Base-by-base conservation (phyloP, 2,113 vertebrate species). In the Epinephelus cyanopodus region DNA sequence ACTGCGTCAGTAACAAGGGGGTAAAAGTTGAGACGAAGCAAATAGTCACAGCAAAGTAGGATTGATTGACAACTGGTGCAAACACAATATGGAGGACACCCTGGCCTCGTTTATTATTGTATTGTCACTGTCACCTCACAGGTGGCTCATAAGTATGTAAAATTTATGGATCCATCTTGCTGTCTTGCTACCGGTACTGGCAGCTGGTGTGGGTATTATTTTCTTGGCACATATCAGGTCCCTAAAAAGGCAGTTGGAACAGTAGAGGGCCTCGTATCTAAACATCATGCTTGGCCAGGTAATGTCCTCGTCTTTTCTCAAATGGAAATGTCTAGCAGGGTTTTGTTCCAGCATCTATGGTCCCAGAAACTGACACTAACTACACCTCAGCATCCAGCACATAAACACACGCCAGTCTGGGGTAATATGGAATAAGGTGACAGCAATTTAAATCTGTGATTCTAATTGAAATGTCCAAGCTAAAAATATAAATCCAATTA, bases 181-280 rank as follows among this genome's bases (percentile, higher is more conserved):
- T 77, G 64, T 61, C 67, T 62, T 66, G 76, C 47, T 33, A 63
- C 57, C 42, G 6, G 57, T 25, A 2, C 53, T 62, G 60, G 69
- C 87, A 87, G 89, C 64, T 89, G 84, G 63, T 71, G 63, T 33
- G 29, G 15, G 63, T 42, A 74, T 86, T 84, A 79, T 74, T 61
- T 68, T 81, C 61, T 69, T 79, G 83, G 77, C 83, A 72, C 47
- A n/a, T 3, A 29, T 37, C 45, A 61, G 19, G 37, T 29, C 11
- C 1, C 39, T 70, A 45, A 76, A 76, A 54, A 53, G 23, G 45
- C n/a, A 47, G 57, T 6, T 45, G 57, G 45, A 61, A 45, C 13
- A 53, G 42, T 15, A 23, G 37, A 71, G 14, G 9, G 14, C 27
- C 4, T 57, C 56, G 3, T 25, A 60, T 17, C 60, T 50, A 37